Conservation (phyloP, 2,888 invertebrate species). For the Cyclophora punctaria region DNA sequence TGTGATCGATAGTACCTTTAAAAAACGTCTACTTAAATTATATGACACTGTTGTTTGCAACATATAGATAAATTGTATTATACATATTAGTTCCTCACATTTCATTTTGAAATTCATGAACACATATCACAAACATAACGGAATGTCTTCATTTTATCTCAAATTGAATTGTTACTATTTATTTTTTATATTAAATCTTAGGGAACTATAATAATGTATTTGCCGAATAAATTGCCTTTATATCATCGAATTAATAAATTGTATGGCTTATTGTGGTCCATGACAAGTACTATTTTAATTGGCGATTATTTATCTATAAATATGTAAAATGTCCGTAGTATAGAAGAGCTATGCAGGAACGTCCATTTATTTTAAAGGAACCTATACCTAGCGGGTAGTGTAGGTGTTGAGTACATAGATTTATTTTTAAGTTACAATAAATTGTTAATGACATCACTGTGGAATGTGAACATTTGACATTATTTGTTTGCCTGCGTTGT, state of each 20-base stretch:
- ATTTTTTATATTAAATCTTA: too few species aligned
- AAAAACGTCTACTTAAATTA: too few species aligned
- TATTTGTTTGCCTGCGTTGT: conserved; percentile 52
- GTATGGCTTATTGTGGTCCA: neutral
- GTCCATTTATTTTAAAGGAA: conserved; percentile 41
- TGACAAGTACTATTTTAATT: conserved; percentile 2
- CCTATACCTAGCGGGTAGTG: conserved; percentile 31
- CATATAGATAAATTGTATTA: too few species aligned
- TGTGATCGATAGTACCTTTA: conserved; percentile 53
- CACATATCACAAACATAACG: conserved; percentile 14
- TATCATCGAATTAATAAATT: too few species aligned
- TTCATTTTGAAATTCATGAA: conserved; percentile 40
- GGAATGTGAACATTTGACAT: conserved; percentile 38
- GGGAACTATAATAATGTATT: too few species aligned
- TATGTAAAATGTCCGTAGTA: conserved; percentile 2
- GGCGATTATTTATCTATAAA: neutral
- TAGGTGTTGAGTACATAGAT: conserved; percentile 33
- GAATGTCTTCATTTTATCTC: conserved; percentile 31
- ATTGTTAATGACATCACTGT: conserved; percentile 39
- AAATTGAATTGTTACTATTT: conserved; percentile 29
- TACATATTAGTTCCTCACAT: conserved; percentile 13
- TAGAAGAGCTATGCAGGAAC: conserved; percentile 11
- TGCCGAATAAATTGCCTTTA: too few species aligned
- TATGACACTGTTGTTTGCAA: too few species aligned
- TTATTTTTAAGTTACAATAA: conserved; percentile 21